Evolutionary conservation across 2,888 invertebrate species (phyloP).

Genomic region (Acanthosepion esculentum): DNA sequence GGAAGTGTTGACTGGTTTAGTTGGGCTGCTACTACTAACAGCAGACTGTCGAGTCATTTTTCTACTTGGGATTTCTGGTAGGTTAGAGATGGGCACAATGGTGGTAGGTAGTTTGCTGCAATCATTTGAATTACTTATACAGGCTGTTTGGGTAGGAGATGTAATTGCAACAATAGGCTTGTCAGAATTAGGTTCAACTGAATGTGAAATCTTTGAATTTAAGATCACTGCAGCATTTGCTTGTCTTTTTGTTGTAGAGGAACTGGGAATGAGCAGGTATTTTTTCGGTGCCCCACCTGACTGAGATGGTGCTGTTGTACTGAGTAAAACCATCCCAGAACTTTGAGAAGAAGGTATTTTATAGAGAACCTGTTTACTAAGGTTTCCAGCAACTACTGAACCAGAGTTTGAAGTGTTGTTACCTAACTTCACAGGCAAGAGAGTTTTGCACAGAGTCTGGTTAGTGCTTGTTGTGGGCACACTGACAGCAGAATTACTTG

Average conservation of each 20-base stretch:
- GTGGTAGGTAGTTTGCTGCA: not conserved
- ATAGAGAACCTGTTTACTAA: conserved; percentile 23
- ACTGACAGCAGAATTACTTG: not conserved
- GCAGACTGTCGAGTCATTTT: not conserved
- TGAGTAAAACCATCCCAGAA: conserved; percentile 39
- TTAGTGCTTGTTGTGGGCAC: not conserved
- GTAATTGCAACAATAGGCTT: not conserved
- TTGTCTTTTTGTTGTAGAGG: not conserved
- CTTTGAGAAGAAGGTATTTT: not conserved
- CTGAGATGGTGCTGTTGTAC: not conserved
- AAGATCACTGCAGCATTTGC: not conserved
- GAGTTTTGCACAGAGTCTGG: not conserved
- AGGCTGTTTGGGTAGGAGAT: not conserved
- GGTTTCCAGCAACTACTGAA: conserved; percentile 17
- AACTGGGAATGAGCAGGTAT: not conserved
- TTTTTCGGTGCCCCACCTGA: not conserved
- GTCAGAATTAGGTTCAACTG: not conserved
- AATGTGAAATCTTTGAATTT: not conserved
- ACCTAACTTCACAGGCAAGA: conserved; percentile 12
- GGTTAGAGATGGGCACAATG: not conserved
- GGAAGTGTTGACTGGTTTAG: conserved; percentile 11
- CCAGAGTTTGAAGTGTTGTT: not conserved
- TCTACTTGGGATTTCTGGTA: not conserved
- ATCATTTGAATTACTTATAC: not conserved
- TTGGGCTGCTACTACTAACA: not conserved